Evolutionary conservation across 2,888 invertebrate genomes (phyloP).

Genomic region (Parthenolecanium corni): DNA sequence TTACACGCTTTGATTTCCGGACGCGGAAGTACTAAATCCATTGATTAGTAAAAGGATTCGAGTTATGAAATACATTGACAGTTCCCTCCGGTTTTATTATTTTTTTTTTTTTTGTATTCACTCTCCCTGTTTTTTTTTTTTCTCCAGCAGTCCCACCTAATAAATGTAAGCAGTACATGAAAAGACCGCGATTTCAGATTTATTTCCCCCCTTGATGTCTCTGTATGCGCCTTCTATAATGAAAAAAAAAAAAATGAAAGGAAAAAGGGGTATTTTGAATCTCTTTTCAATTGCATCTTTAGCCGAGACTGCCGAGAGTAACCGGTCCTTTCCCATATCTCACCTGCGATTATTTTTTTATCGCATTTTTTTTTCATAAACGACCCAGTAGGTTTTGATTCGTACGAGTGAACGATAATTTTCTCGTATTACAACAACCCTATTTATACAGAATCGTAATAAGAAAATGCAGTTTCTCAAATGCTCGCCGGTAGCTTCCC

Average conservation of each 20-base stretch:
- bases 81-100: conserved; percentile 19
- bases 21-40: conserved; percentile 24
- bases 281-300: conserved; percentile 26
- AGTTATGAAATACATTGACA: conserved; percentile 25
- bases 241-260: not conserved
- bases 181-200: conserved; percentile 23
- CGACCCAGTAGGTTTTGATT: conserved; percentile 19
- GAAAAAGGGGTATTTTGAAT: conserved; percentile 20
- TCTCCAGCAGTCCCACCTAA: conserved; percentile 13
- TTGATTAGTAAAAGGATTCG: conserved; percentile 25
- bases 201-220: conserved; percentile 18
- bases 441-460: too few species aligned
- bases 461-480: too few species aligned
- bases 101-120: conserved; percentile 9
- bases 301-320: conserved; percentile 15
- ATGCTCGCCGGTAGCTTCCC: too few species aligned
- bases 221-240: conserved; percentile 14
- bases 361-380: conserved; percentile 8
- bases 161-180: conserved; percentile 21
- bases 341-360: conserved; percentile 21
- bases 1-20: conserved; percentile 23
- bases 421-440: conserved; percentile 6
- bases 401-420: conserved; percentile 17
- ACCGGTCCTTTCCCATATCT: conserved; percentile 17
- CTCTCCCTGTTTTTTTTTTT: conserved; percentile 11